A percentile compares a stretch with the other conserved stretches of the same genome.
phyloP scores from a whole-genome alignment of 2,113 vertebrate genomes.

The Tachycineta bicolor region DNA sequence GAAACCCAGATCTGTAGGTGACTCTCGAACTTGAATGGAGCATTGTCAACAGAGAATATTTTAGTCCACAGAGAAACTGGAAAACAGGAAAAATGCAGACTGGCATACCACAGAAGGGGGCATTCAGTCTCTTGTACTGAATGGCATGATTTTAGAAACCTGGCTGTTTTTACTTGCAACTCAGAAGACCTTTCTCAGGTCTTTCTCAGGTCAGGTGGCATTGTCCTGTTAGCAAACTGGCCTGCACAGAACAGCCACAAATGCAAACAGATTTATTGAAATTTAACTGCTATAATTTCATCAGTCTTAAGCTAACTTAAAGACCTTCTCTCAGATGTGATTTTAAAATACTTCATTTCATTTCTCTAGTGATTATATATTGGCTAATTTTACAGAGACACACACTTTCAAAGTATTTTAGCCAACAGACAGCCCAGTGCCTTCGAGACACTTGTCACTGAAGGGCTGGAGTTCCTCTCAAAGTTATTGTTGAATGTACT shows the following conservation, averaged over 20 bases:
- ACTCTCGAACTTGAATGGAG: neutral
- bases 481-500: neutral
- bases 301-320: neutral
- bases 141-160: neutral
- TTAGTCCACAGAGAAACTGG: neutral
- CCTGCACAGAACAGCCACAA: neutral
- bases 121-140: neutral
- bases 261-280: neutral
- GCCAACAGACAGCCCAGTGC: neutral
- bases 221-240: neutral
- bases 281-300: neutral
- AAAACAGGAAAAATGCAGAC: slow-evolving; percentile 26
- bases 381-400: neutral
- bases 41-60: neutral
- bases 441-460: neutral
- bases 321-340: neutral
- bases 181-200: neutral
- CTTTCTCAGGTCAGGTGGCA: neutral
- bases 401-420: neutral
- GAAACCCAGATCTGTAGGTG: neutral
- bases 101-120: neutral
- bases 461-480: neutral
- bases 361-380: neutral
- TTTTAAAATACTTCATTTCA: neutral
- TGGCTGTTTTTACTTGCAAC: neutral